Evolutionary conservation across 2,113 vertebrate genomes (phyloP).

Genomic region (Dromas ardeola): DNA sequence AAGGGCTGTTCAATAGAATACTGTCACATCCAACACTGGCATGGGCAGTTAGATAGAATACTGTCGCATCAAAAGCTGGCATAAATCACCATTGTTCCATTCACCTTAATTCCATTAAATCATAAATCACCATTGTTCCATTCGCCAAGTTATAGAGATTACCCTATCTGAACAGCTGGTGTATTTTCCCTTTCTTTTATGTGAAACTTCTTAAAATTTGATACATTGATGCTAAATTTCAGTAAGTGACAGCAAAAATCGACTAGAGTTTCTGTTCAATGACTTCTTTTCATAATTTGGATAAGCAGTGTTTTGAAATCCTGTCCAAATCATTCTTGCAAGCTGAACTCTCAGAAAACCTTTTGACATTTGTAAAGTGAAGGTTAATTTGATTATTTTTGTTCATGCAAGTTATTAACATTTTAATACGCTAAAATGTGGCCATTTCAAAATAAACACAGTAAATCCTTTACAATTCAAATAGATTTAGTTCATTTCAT

Average conservation of each 20-base stretch:
- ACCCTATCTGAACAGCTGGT: neutral
- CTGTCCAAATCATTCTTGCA: neutral
- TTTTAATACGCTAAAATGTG: neutral
- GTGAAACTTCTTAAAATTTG: neutral
- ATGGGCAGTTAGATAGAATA: neutral
- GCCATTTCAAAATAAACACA: neutral
- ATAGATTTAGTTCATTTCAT: neutral
- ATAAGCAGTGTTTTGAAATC: neutral
- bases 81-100: neutral
- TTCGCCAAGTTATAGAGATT: neutral
- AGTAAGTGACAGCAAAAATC: neutral
- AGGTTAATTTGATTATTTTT: neutral
- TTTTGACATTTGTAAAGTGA: neutral
- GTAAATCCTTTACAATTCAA: neutral
- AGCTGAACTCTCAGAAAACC: neutral
- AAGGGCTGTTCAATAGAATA: neutral
- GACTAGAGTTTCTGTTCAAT: neutral
- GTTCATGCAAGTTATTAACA: neutral
- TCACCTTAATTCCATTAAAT: neutral
- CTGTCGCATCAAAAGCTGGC: neutral
- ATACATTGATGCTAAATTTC: neutral
- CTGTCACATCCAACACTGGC: neutral
- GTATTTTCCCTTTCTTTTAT: neutral
- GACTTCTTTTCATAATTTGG: neutral
- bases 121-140: too few species aligned